These are phyloP conservation scores for Chironomus riparius DNA, from an alignment of 2,888 invertebrate genomes.

Conservation along the genomic window DNA sequence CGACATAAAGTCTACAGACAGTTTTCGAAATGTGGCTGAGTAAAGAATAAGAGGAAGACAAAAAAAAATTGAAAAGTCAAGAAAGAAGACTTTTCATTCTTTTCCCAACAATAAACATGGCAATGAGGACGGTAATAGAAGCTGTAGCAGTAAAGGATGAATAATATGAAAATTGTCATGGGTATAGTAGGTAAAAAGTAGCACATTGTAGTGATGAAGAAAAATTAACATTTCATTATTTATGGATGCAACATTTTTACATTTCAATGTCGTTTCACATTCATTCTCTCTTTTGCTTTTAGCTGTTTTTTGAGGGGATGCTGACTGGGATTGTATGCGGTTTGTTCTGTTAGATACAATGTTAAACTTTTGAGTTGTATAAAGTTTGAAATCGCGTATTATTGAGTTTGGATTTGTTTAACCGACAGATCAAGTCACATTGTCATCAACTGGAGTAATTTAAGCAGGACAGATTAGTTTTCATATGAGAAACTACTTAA, in stretches of 20 bases:
- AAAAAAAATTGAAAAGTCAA: no score
- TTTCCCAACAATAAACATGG: not conserved
- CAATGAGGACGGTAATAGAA: not conserved
- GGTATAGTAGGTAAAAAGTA: not conserved
- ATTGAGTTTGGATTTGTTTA: no score
- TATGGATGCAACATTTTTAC: conserved; percentile 8
- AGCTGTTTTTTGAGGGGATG: not conserved
- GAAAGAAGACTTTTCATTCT: no score
- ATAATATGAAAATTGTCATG: not conserved
- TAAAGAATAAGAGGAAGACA: no score
- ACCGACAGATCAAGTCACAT: no score
- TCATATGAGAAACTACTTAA: no score
- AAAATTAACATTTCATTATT: conserved; percentile 10
- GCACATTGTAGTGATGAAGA: not conserved
- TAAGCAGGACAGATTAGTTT: no score
- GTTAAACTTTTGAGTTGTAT: no score
- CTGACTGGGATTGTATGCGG: no score
- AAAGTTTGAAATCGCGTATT: no score
- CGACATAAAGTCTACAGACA: not conserved
- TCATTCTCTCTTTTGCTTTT: not conserved
- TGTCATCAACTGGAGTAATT: no score
- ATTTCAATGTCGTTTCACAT: not conserved
- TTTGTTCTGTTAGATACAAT: no score
- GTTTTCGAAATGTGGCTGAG: not conserved
- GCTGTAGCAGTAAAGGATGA: not conserved